Base-by-base conservation (phyloP, 2,888 invertebrate species). In the Willowsia nigromaculata region DNA sequence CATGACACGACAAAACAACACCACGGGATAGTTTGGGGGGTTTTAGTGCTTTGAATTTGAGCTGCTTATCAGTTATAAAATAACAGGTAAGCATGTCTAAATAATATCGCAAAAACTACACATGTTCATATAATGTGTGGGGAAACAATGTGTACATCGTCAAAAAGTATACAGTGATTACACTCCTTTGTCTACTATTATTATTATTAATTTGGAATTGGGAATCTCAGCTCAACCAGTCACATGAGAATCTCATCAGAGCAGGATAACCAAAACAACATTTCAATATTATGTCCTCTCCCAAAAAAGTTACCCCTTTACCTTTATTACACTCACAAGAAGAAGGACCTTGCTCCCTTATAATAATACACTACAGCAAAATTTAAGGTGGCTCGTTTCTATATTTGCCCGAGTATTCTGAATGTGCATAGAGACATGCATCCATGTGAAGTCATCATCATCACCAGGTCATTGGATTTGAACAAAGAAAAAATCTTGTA, bases 291-390 rank as follows among this genome's bases (percentile, higher is more conserved):
- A 37, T 86, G 80, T 74, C 81, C 81, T 85, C 74, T 85, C 85
- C 40, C 76, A 56, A 47, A 68, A 76, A 71, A 62, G 37, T 62
- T 33, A 62, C 76, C 87, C 86, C 78, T 59, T 76, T 43, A 43
- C 47, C 62, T 68, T 37, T 56, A 33, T 40, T 83, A 83, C 65
- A 43, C 62, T 74, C 76, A 84, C 68, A 76, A 80, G 65, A 76
- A 80, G 65, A 88, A 88, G 88, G 88, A 84, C 88, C 88, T 88
- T 88, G 88, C 88, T 88, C 88, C 88, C 84, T 88, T 88, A 88
- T 88, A 88, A 83, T 88, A 78, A 88, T 78, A 84, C 13, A 22
- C 78, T 74, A 62, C 56, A 50, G n/a, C 65, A 30, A 86, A 43
- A 37, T 62, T 76, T 83, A 88, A 65, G 56, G 68, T 88, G 82